Percentiles rank a stretch among this genome's conserved stretches.
phyloP scores from a whole-genome alignment of 1,140 invertebrate genomes.

The Drosophila seguyi region DNA sequence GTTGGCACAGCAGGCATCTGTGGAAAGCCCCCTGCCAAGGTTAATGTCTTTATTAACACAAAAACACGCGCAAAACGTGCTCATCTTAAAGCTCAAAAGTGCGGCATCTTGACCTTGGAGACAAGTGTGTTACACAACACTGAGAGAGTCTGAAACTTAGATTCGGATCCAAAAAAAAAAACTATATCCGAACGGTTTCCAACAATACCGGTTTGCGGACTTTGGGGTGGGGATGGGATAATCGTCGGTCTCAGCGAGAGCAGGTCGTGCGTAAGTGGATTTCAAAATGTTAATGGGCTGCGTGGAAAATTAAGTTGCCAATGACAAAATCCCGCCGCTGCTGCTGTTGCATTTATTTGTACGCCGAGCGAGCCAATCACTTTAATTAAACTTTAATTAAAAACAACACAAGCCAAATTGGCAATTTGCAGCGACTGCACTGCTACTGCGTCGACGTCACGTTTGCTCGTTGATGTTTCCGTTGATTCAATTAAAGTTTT shows the following conservation, averaged over 20 bases:
- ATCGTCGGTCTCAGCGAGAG: background rate
- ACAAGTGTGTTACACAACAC: conserved; percentile 42
- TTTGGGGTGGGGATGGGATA: conserved; percentile 8
- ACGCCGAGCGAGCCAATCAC: conserved; percentile 44
- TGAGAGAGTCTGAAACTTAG: conserved; percentile 12
- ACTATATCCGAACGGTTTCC: conserved; percentile 31
- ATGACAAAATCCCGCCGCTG: conserved; percentile 21
- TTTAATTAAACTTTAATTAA: conserved; percentile 83
- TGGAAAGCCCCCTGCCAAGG: conserved; percentile 34
- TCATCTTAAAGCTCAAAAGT: conserved; percentile 25
- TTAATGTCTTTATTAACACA: conserved; percentile 55
- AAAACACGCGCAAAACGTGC: conserved; percentile 39
- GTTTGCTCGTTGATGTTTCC: conserved; percentile 60
- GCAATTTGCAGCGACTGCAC: conserved; percentile 53
- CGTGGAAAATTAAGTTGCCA: conserved; percentile 40
- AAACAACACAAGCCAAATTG: conserved; percentile 76
- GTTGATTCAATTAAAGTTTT: conserved; percentile 80
- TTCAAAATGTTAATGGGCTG: conserved; percentile 56
- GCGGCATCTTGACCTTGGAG: conserved; percentile 39
- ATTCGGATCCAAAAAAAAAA: conserved; percentile 13
- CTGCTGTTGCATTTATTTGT: conserved; percentile 41
- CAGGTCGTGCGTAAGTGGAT: conserved; percentile 36
- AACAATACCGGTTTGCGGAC: conserved; percentile 62
- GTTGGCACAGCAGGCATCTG: conserved; percentile 1
- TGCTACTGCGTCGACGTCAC: conserved; percentile 17